Evolutionary conservation across 2,113 vertebrate genomes (phyloP).

Genomic region (Indri indri): DNA sequence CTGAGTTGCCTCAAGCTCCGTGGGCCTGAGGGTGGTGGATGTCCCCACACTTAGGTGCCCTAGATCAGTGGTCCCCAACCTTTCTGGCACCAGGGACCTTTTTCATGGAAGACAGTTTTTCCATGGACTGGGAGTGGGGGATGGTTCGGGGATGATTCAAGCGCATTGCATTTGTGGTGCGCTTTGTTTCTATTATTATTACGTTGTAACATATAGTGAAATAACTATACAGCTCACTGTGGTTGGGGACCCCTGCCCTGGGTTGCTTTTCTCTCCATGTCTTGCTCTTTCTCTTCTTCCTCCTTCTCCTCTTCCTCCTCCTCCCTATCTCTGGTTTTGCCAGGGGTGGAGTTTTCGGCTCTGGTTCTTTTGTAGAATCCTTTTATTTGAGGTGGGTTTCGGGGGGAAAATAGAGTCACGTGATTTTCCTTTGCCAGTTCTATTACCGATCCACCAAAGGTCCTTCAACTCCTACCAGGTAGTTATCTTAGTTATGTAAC

Average conservation of each 20-base stretch:
- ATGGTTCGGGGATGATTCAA: too few species aligned
- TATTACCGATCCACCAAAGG: not conserved
- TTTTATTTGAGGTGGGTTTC: not conserved
- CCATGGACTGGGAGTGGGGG: too few species aligned
- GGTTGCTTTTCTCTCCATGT: not conserved
- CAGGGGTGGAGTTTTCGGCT: not conserved
- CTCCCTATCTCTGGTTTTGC: not conserved
- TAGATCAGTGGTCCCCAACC: too few species aligned
- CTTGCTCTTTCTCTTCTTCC: not conserved
- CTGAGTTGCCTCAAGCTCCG: too few species aligned
- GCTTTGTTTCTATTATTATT: too few species aligned
- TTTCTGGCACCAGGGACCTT: too few species aligned
- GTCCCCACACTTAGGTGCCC: accelerated
- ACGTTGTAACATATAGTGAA: too few species aligned
- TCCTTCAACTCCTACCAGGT: not conserved
- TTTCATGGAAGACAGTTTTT: too few species aligned
- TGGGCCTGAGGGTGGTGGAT: accelerated
- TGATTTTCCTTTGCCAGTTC: not conserved
- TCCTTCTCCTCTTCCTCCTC: not conserved
- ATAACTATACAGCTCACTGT: too few species aligned
- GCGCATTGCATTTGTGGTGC: too few species aligned
- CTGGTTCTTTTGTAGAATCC: not conserved
- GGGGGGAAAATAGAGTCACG: not conserved
- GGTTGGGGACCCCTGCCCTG: too few species aligned
- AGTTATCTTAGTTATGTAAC: not conserved